phyloP scores from a whole-genome alignment of 2,888 invertebrate species.

The Acanthosoma haemorrhoidale region DNA sequence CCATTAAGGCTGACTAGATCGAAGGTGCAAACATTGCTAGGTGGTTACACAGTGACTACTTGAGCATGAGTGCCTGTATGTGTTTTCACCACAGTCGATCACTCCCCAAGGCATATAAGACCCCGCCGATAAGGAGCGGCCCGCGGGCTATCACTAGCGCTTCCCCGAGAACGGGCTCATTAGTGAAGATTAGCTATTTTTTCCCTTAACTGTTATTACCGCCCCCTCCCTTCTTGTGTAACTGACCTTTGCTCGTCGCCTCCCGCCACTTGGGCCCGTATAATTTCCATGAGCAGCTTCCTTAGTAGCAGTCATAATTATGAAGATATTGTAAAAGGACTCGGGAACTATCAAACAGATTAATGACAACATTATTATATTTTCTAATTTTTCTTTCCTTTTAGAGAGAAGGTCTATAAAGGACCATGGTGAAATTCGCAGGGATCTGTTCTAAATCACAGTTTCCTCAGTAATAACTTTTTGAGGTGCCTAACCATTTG shows the following conservation, averaged over 20 bases:
- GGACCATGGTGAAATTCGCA: too few relatives aligned
- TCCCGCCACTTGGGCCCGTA: not conserved
- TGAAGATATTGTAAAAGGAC: too few relatives aligned
- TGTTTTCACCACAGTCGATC: not conserved
- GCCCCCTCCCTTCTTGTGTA: not conserved
- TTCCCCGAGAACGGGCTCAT: conserved; percentile 19
- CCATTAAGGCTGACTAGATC: not conserved
- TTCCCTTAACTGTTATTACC: conserved; percentile 21
- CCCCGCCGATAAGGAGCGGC: not conserved
- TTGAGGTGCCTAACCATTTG: too few relatives aligned
- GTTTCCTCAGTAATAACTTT: too few relatives aligned
- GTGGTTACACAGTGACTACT: not conserved
- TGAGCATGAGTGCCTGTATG: not conserved
- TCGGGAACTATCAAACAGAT: too few relatives aligned
- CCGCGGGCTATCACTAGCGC: not conserved
- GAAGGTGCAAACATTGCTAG: not conserved
- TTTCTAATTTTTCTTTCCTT: too few relatives aligned
- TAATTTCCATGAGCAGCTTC: not conserved
- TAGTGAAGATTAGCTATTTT: conserved; percentile 24
- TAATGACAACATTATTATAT: too few relatives aligned
- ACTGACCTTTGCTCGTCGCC: not conserved
- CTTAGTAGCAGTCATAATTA: too few relatives aligned
- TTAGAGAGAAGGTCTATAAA: too few relatives aligned
- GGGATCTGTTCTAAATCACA: too few relatives aligned
- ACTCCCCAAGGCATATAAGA: not conserved